Base-by-base conservation (phyloP, 2,113 vertebrate genomes). In the Chlamydotis undulata region DNA sequence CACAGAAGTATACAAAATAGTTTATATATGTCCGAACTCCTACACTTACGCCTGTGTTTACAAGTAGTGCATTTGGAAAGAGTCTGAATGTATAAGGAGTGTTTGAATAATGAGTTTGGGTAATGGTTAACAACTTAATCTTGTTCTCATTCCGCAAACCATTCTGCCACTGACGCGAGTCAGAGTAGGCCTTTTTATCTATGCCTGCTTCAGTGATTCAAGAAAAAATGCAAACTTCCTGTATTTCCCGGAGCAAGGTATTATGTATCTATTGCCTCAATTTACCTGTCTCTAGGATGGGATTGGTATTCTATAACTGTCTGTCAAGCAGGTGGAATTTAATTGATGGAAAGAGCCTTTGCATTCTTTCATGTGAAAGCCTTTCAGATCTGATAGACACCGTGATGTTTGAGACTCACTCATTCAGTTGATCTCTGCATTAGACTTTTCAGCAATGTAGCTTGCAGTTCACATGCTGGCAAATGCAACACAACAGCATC, bases 381-480 rank as follows among this genome's bases (percentile, higher is more conserved):
- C 50, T 61, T 85, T 91, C 24, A 43, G 45, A 41, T 79, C 43
- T 91, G 37, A 56, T 12, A 11, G 55, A 45, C 19, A 1, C 28
- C 29, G n/a, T 57, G n/a, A 23, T 33, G 6, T 78, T 24, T 55
- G 60, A 50, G 41, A 57, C 13, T 56, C 25, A 12, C 8, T 83
- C 8, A 1, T 10, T 31, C 0, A 0, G 10, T 83, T 2, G 1
- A 3, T 55, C 16, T 84, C 28, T 14, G 23, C n/a, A 1, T 71
- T 64, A 8, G 4, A 1, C 26, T 52, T 75, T 39, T 47, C 69
- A 84, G 52, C 75, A 12, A 0, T 5, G 25, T 52, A 41, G 25
- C 41, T 68, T 64, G 84, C 61, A 43, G 2, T 35, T 43, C 56
- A 10, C 2, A 4, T 7, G 10, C 47, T 37, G 56, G 69, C 43